Percentiles rank a stretch among this genome's conserved stretches.
Conservation (phyloP, 92 coral and sea anemone genomes). For the Palythoa heliodiscus region DNA sequence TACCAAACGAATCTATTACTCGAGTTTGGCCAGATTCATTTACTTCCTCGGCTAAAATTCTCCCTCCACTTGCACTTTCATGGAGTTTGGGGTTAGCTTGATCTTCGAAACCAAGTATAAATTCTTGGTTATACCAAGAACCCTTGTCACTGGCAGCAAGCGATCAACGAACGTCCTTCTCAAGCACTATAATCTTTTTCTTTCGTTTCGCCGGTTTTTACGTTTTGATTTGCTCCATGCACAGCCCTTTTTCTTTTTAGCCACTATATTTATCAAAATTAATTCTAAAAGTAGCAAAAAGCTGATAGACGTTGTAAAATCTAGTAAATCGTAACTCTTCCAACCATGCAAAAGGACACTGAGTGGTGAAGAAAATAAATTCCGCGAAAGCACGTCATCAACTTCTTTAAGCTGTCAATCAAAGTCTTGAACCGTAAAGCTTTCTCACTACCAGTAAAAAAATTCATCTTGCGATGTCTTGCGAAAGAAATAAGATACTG, state of each 20-base stretch:
- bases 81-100: not conserved
- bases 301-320: not conserved
- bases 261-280: not conserved
- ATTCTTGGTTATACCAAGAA: not conserved
- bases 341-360: not conserved
- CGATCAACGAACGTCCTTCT: not conserved
- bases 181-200: not conserved
- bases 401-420: constrained; percentile 17
- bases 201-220: constrained; percentile 16
- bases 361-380: not conserved
- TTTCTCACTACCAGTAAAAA: not conserved
- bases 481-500: no score
- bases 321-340: not conserved
- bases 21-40: not conserved
- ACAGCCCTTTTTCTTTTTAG: constrained; percentile 12
- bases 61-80: not conserved
- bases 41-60: not conserved
- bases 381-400: not conserved
- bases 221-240: no score
- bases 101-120: not conserved
- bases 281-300: not conserved
- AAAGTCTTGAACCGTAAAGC: constrained; percentile 13
- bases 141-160: not conserved
- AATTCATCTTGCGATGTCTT: not conserved
- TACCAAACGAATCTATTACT: no score